A percentile compares a stretch with the other conserved stretches of the same genome.
phyloP scores from a whole-genome alignment of 2,888 invertebrate species.

The Hydrotaea diabolus region DNA sequence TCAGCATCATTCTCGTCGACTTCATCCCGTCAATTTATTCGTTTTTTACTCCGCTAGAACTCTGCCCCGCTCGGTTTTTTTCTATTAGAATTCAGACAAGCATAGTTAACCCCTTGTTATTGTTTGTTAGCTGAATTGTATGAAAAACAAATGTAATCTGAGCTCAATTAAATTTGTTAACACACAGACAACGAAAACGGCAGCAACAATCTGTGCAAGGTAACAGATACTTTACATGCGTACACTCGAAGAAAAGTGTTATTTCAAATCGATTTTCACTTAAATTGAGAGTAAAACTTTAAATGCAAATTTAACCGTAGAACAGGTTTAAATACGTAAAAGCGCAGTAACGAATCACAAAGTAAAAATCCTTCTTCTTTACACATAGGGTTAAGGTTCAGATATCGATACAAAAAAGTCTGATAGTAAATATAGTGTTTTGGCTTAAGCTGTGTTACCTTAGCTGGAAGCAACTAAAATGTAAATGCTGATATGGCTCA shows the following conservation, averaged over 20 bases:
- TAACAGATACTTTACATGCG: conserved; percentile 38
- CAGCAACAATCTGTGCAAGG: conserved; percentile 31
- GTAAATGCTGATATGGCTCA: too few species aligned
- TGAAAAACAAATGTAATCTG: conserved; percentile 54
- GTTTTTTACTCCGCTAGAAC: background rate
- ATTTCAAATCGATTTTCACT: background rate
- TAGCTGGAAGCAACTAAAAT: too few species aligned
- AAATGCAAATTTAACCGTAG: background rate
- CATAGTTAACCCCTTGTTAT: conserved; percentile 57
- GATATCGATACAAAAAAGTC: too few species aligned
- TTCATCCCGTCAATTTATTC: background rate
- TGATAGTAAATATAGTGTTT: too few species aligned
- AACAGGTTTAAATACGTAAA: too few species aligned
- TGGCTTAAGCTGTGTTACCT: too few species aligned
- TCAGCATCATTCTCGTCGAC: too few species aligned
- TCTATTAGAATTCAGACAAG: background rate
- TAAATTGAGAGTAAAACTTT: background rate
- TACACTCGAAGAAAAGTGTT: background rate
- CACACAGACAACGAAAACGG: background rate
- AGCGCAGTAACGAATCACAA: too few species aligned
- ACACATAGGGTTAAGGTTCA: too few species aligned
- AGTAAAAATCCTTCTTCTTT: too few species aligned
- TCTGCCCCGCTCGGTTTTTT: background rate
- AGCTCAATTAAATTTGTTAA: conserved; percentile 62
- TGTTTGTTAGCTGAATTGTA: conserved; percentile 40